phyloP scores from a whole-genome alignment of 2,797 vertebrate genomes.

The Discoglossus pictus region DNA sequence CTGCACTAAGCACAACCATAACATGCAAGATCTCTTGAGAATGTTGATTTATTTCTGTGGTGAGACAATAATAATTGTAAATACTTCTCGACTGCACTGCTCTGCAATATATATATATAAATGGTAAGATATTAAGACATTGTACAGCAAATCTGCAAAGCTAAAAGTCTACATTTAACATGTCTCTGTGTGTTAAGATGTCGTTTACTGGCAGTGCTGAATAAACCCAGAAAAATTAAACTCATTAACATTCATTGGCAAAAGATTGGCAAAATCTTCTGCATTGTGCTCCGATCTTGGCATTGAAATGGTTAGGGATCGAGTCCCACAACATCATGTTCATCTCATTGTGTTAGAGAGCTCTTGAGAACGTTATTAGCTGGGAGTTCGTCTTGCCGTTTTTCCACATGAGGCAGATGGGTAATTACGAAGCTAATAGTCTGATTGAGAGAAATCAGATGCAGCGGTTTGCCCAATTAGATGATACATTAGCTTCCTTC shows the following conservation, averaged over 20 bases:
- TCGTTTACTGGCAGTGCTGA: conserved; percentile 58
- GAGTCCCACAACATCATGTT: conserved; percentile 85
- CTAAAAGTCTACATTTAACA: conserved; percentile 14
- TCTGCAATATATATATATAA: too few relatives aligned
- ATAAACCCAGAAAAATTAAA: conserved; percentile 80
- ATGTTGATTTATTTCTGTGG: too few relatives aligned
- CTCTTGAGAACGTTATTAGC: conserved; percentile 99
- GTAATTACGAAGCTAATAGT: conserved; percentile 99
- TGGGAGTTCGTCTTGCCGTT: conserved; percentile 97
- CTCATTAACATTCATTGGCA: conserved; percentile 84
- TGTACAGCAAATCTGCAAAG: not conserved
- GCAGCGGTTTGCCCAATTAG: conserved; percentile 99
- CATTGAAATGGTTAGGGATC: conserved; percentile 91
- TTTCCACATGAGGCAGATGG: conserved; percentile 98
- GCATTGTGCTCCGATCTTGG: conserved; percentile 83
- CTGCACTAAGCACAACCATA: too few relatives aligned
- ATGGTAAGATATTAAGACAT: too few relatives aligned
- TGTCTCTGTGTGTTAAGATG: conserved; percentile 24
- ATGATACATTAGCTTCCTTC: conserved; percentile 99
- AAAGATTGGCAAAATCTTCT: conserved; percentile 83
- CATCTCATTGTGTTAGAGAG: conserved; percentile 95
- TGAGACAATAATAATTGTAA: too few relatives aligned
- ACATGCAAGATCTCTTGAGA: too few relatives aligned
- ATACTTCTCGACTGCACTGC: too few relatives aligned
- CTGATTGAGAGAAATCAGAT: conserved; percentile 99